Conservation (phyloP, 2,888 invertebrate species). For the Abrostola triplasia region DNA sequence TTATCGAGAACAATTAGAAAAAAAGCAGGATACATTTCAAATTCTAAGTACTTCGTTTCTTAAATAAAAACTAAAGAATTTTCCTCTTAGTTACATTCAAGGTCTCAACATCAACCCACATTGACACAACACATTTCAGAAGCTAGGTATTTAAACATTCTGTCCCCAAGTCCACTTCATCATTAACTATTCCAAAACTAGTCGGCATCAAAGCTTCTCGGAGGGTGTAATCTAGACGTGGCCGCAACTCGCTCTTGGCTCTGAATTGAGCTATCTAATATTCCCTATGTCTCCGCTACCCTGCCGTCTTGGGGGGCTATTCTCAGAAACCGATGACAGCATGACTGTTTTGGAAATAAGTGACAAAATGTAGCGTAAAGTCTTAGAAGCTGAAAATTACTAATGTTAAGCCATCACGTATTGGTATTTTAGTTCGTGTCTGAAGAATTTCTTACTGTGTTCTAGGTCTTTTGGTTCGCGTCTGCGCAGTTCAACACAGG, state of each 20-base stretch:
- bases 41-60: too few relatives aligned
- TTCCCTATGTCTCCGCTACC: constrained; percentile 75
- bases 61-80: too few relatives aligned
- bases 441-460: too few relatives aligned
- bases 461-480: too few relatives aligned
- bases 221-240: constrained; percentile 40
- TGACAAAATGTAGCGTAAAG: neutral
- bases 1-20: too few relatives aligned
- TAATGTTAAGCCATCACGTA: too few relatives aligned
- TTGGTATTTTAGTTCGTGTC: too few relatives aligned
- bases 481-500: too few relatives aligned
- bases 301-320: constrained; percentile 51
- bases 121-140: neutral
- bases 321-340: constrained; percentile 19
- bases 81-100: too few relatives aligned
- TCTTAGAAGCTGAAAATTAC: too few relatives aligned
- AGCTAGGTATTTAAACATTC: constrained; percentile 35
- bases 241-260: constrained; percentile 61
- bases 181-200: constrained; percentile 56
- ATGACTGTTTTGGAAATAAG: neutral
- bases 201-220: constrained; percentile 47
- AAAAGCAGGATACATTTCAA: too few relatives aligned
- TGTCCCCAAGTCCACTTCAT: constrained; percentile 35
- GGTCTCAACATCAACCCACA: neutral
- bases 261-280: constrained; percentile 82